Conservation (phyloP, 2,888 invertebrate species). For the Cephus pulcher region DNA sequence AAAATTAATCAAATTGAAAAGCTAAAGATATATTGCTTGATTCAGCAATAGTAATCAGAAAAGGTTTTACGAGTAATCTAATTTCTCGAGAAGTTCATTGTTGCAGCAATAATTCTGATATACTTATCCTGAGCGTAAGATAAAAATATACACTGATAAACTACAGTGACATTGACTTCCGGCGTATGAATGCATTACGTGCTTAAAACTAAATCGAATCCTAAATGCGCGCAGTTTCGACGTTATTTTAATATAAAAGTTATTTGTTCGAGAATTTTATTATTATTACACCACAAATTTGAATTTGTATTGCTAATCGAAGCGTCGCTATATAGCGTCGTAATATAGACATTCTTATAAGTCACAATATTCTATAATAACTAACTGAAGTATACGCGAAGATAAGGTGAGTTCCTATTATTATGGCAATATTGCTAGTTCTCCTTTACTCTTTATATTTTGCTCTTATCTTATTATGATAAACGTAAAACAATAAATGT, state of each 20-base stretch:
- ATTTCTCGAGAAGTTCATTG: background rate
- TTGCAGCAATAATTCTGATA: background rate
- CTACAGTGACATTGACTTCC: background rate
- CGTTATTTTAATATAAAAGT: background rate
- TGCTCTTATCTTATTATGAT: background rate
- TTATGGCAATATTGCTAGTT: background rate
- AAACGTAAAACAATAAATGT: too few relatives aligned
- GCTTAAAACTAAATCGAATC: background rate
- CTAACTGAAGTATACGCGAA: background rate
- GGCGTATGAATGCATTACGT: background rate
- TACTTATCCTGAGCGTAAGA: background rate
- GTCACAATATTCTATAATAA: background rate
- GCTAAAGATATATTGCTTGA: background rate
- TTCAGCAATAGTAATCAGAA: background rate
- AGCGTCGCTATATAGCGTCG: background rate
- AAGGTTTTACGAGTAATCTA: background rate
- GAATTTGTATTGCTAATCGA: background rate
- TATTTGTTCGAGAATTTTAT: background rate
- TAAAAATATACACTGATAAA: background rate
- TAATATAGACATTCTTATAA: background rate
- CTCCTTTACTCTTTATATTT: background rate
- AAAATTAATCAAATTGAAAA: background rate
- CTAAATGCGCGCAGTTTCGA: background rate
- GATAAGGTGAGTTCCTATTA: background rate
- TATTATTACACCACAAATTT: background rate